Evolutionary conservation across 2,113 vertebrate genomes (phyloP).

Genomic region (Epinephelus moara): DNA sequence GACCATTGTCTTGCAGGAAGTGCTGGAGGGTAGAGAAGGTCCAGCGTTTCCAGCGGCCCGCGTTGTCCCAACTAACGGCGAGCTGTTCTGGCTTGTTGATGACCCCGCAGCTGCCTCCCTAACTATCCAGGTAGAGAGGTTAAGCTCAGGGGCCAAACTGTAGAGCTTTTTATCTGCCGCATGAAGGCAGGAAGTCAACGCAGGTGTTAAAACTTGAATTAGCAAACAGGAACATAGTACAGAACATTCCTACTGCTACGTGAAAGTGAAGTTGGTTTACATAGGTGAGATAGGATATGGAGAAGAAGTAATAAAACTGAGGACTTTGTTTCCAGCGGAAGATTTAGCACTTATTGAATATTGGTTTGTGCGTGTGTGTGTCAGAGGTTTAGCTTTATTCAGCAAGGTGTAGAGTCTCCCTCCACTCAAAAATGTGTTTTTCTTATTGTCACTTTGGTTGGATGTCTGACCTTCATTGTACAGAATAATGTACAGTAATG

Average conservation of each 20-base stretch:
- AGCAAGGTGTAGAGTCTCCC: not conserved
- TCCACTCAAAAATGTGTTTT: not conserved
- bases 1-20: slow-evolving; percentile 79
- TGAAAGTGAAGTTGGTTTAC: not conserved
- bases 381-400: slow-evolving; percentile 15
- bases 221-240: not conserved
- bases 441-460: not conserved
- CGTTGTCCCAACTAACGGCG: slow-evolving; percentile 85
- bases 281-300: not conserved
- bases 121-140: slow-evolving; percentile 87
- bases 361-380: not conserved
- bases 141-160: slow-evolving; percentile 80
- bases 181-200: not conserved
- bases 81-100: slow-evolving; percentile 93
- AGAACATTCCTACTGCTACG: slow-evolving; percentile 42
- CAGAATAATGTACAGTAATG: not conserved
- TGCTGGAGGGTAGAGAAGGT: slow-evolving; percentile 87
- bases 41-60: slow-evolving; percentile 87
- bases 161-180: slow-evolving; percentile 39
- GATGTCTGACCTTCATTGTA: not conserved
- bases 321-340: not conserved
- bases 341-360: not conserved
- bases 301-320: not conserved
- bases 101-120: slow-evolving; percentile 89
- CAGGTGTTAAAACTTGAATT: not conserved